phyloP scores from a whole-genome alignment of 1,140 invertebrate genomes.

The Danaus plexippus region DNA sequence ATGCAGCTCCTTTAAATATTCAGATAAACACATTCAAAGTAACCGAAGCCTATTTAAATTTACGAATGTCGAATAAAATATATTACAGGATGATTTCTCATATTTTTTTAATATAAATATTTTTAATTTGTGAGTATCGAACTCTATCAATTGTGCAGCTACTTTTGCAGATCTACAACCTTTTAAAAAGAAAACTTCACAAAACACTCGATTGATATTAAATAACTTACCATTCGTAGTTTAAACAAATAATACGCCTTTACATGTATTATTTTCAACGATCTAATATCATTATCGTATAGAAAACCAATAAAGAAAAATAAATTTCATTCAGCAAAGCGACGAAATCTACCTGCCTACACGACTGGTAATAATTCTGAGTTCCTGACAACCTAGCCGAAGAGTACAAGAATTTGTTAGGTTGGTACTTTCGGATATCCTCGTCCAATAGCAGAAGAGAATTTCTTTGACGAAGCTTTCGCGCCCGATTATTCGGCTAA shows the following conservation, averaged over 20 bases:
- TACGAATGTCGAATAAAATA: too few species aligned
- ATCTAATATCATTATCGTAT: constrained; percentile 40
- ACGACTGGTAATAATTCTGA: constrained; percentile 68
- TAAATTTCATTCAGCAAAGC: constrained; percentile 58
- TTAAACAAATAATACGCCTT: constrained; percentile 32
- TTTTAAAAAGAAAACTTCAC: constrained; percentile 65
- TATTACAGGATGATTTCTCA: too few species aligned
- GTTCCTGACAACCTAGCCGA: constrained; percentile 69
- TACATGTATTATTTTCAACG: constrained; percentile 37
- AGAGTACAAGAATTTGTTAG: constrained; percentile 44
- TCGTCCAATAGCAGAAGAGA: constrained; percentile 42
- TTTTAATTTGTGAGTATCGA: constrained; percentile 64
- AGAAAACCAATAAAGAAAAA: constrained; percentile 64
- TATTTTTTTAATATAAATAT: too few species aligned
- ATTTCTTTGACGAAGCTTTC: constrained; percentile 62
- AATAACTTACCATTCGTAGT: constrained; percentile 44
- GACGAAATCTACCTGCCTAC: constrained; percentile 68
- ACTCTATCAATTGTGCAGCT: constrained; percentile 68
- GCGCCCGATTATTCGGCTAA: constrained; percentile 62
- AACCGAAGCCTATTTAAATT: too few species aligned
- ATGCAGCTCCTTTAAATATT: too few species aligned
- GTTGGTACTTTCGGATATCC: constrained; percentile 56
- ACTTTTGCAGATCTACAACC: constrained; percentile 68
- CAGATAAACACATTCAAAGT: too few species aligned
- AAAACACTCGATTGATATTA: constrained; percentile 49